Evolutionary conservation across 2,797 vertebrate species (phyloP).

Genomic region (Knipowitschia caucasica): DNA sequence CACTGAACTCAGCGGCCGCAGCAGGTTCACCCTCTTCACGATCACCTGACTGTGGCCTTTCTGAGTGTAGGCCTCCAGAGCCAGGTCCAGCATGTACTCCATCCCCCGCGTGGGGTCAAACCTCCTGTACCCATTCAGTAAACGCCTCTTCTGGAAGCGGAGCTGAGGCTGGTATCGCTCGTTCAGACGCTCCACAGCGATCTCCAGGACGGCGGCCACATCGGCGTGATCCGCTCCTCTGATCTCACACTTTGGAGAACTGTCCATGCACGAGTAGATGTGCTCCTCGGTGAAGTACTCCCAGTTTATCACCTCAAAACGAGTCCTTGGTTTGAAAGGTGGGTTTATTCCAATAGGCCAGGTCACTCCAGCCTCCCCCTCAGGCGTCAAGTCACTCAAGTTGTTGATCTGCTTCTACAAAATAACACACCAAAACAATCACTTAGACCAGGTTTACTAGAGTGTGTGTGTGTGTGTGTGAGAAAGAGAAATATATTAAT

Average conservation of each 20-base stretch:
- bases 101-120: constrained; percentile 94
- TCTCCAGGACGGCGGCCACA: constrained; percentile 82
- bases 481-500: not conserved
- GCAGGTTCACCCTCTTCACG: constrained; percentile 85
- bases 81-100: constrained; percentile 92
- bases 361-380: constrained; percentile 82
- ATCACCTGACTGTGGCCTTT: constrained; percentile 89
- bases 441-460: too few species aligned
- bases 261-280: constrained; percentile 86
- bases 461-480: too few species aligned
- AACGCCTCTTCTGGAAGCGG: constrained; percentile 85
- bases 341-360: constrained; percentile 93
- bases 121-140: constrained; percentile 92
- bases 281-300: constrained; percentile 98
- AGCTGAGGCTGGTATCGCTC: constrained; percentile 87
- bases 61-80: constrained; percentile 89
- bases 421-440: constrained; percentile 4
- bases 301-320: constrained; percentile 97
- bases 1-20: constrained; percentile 88
- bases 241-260: constrained; percentile 91
- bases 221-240: constrained; percentile 85
- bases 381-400: constrained; percentile 86
- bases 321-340: constrained; percentile 86
- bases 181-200: constrained; percentile 87
- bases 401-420: constrained; percentile 92